phyloP scores from a whole-genome alignment of 2,797 vertebrate species.

The Hapalemur alaotrensis region DNA sequence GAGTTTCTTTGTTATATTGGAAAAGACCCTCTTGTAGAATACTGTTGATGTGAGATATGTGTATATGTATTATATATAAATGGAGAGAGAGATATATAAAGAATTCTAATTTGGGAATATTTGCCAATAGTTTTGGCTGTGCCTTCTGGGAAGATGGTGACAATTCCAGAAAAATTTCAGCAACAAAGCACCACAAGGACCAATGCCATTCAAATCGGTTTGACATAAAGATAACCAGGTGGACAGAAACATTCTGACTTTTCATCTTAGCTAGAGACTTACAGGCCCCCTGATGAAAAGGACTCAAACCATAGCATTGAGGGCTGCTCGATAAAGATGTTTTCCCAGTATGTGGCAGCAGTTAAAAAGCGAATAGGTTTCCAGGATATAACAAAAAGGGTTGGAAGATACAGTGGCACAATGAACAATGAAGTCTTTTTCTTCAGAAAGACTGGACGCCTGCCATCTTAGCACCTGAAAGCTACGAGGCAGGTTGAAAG shows the following conservation, averaged over 20 bases:
- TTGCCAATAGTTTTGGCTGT: background rate
- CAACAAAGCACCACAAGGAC: background rate
- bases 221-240: conserved; percentile 59
- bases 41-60: background rate
- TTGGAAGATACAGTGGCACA: conserved; percentile 41
- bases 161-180: conserved; percentile 24
- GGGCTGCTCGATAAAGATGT: conserved; percentile 64
- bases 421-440: conserved; percentile 63
- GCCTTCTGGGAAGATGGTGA: conserved; percentile 11
- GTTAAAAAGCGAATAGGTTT: conserved; percentile 71
- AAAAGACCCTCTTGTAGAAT: background rate
- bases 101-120: conserved; percentile 9
- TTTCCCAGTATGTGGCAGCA: conserved; percentile 58
- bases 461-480: conserved; percentile 62
- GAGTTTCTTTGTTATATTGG: background rate
- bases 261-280: conserved; percentile 52
- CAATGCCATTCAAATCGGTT: conserved; percentile 27
- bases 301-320: conserved; percentile 45
- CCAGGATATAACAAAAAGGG: conserved; percentile 54
- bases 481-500: conserved; percentile 55
- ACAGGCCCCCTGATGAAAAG: conserved; percentile 61
- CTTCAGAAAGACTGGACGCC: conserved; percentile 58
- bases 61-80: background rate
- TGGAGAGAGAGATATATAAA: background rate
- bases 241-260: conserved; percentile 52